Evolutionary conservation across 2,797 vertebrate species (phyloP), one percentile per base, ranked within the genome.

Genomic region (Chelon auratus): DNA sequence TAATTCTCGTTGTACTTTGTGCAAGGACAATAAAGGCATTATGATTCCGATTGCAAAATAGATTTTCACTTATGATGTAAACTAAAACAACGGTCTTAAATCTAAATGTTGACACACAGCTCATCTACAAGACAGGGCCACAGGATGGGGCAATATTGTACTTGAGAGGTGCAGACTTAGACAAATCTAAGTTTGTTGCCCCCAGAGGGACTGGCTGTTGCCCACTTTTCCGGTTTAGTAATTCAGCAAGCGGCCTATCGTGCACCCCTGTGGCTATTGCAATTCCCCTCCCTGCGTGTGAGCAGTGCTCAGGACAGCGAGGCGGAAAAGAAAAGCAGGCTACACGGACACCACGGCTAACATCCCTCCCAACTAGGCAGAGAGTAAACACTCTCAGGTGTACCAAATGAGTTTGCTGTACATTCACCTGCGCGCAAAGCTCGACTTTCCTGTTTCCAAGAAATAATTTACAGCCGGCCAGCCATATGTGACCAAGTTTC

Each of bases 381-480:
- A 72, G 50, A 67, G 36, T 15, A 62, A 81, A 61, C 39, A 62
- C 8, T 33, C 5, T 26, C 37, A 45, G 42, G 36, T 12, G 11
- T 37, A 14, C 36, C 40, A 10, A 50, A 36, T 17, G 10, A 10
- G 2, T 56, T 47, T 30, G 17, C 70, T 74, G 60, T 45, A 73
- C 83, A 40, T 70, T 59, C 55, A 62, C 9, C 54, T 52, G 33
- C 26, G 60, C 53, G 14, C 52, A 77, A 61, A 77, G 60, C 48
- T 69, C 55, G 59, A 42, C 65, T 76, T 71, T 75, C 58, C 69
- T 70, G 59, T 53, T 54, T 47, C 42, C 39, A 65, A 43, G 42
- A 50, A 50, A 66, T 66, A 77, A 69, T 86, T 87, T 83, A 72
- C 81, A 68, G 70, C 71, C 3, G 36, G 73, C 37, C 72, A 66